Percentiles rank a stretch among this genome's conserved stretches.
Evolutionary conservation across 2,113 vertebrate genomes (phyloP).

Genomic region (Brachypodius melanocephalos): DNA sequence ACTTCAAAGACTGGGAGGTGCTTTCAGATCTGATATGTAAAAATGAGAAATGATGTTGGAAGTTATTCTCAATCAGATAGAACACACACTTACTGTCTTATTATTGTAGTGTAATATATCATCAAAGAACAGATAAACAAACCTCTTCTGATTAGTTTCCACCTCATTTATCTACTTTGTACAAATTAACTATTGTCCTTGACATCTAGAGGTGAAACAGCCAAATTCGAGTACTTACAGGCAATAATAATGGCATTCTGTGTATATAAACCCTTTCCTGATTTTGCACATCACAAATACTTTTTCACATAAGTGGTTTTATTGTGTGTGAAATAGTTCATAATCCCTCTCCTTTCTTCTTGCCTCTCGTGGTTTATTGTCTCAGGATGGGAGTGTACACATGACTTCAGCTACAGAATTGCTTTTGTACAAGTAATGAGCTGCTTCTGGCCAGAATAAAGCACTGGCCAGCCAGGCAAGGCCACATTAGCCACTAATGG

Average conservation of each 20-base stretch:
- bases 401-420: background rate
- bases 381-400: background rate
- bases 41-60: constrained; percentile 57
- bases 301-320: background rate
- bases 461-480: background rate
- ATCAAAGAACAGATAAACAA: constrained; percentile 67
- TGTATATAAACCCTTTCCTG: background rate
- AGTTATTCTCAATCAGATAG: constrained; percentile 52
- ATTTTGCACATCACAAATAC: background rate
- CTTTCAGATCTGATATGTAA: constrained; percentile 55
- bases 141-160: constrained; percentile 59
- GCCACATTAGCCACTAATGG: background rate
- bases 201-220: constrained; percentile 28
- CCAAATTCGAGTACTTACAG: background rate
- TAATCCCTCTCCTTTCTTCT: background rate
- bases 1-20: constrained; percentile 48
- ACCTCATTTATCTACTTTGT: constrained; percentile 64
- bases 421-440: background rate
- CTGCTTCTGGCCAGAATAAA: background rate
- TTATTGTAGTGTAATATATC: constrained; percentile 62
- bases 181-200: constrained; percentile 61
- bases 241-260: background rate
- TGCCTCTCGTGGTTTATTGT: background rate
- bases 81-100: constrained; percentile 51
- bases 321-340: background rate